Evolutionary conservation across 2,113 vertebrate genomes (phyloP).

Genomic region (Oncorhynchus nerka): DNA sequence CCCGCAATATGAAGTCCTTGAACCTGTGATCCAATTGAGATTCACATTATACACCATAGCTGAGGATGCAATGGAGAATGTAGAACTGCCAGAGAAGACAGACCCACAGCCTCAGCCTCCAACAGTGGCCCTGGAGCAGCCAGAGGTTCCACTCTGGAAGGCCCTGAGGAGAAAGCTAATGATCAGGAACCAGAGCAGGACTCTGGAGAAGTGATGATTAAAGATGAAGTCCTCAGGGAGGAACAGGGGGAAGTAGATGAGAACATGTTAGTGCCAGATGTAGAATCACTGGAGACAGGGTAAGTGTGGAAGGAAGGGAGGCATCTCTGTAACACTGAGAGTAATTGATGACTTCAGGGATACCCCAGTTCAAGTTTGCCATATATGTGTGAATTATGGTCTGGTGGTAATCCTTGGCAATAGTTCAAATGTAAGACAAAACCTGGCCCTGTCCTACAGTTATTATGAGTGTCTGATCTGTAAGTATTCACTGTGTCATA

Average conservation of each 20-base stretch:
- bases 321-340: too few relatives aligned
- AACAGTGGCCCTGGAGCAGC: not conserved
- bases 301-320: constrained; percentile 10
- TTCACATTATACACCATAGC: not conserved
- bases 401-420: too few relatives aligned
- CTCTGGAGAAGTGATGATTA: not conserved
- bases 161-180: constrained; percentile 35
- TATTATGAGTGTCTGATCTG: too few relatives aligned
- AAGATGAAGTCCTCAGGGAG: constrained; percentile 1
- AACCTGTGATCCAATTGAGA: not conserved
- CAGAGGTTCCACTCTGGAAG: constrained; percentile 41
- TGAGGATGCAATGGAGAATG: not conserved
- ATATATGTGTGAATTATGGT: too few relatives aligned
- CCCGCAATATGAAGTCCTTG: not conserved
- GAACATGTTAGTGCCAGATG: not conserved
- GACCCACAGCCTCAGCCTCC: too few relatives aligned
- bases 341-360: too few relatives aligned
- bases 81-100: too few relatives aligned
- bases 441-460: too few relatives aligned
- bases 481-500: too few relatives aligned
- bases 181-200: constrained; percentile 4
- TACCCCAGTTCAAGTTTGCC: too few relatives aligned
- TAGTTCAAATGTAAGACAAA: too few relatives aligned
- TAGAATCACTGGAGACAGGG: constrained; percentile 17
- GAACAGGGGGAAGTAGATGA: not conserved